Conservation (phyloP, 2,113 vertebrate species). For the Macrotis lagotis region DNA sequence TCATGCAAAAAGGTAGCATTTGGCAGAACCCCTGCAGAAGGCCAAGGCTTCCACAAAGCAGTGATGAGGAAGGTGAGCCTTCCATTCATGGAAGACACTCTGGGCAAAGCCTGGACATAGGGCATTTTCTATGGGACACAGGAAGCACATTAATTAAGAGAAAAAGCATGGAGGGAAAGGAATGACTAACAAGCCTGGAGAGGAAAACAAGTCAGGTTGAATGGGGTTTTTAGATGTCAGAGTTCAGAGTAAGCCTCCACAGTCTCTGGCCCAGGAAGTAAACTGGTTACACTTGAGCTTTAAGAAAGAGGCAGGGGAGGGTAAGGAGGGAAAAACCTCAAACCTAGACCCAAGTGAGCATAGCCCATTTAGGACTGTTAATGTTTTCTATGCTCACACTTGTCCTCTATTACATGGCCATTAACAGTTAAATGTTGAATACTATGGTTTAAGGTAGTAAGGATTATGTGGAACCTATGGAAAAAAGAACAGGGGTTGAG, state of each 20-base stretch:
- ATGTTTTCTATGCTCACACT: background rate
- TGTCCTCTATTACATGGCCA: background rate
- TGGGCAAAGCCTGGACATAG: background rate
- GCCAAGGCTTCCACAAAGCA: slow-evolving; percentile 2
- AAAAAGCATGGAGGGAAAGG: background rate
- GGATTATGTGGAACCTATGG: background rate
- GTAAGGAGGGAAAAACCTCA: background rate
- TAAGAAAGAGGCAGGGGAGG: background rate
- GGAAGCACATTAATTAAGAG: background rate
- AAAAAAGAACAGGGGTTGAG: background rate
- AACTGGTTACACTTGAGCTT: background rate
- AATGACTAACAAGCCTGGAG: background rate
- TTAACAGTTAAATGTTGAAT: no score
- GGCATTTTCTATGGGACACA: background rate
- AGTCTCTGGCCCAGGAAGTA: background rate
- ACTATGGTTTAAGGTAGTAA: no score
- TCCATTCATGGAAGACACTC: background rate
- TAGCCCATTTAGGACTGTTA: background rate
- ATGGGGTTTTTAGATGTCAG: background rate
- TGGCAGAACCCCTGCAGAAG: slow-evolving; percentile 22
- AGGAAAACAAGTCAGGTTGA: background rate
- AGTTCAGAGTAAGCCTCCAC: background rate
- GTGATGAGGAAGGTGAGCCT: no score
- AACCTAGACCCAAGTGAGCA: background rate
- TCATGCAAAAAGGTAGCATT: background rate